phyloP scores from a whole-genome alignment of 37 sponge, comb jelly and placozoan species.

The Eunapius fragilis region DNA sequence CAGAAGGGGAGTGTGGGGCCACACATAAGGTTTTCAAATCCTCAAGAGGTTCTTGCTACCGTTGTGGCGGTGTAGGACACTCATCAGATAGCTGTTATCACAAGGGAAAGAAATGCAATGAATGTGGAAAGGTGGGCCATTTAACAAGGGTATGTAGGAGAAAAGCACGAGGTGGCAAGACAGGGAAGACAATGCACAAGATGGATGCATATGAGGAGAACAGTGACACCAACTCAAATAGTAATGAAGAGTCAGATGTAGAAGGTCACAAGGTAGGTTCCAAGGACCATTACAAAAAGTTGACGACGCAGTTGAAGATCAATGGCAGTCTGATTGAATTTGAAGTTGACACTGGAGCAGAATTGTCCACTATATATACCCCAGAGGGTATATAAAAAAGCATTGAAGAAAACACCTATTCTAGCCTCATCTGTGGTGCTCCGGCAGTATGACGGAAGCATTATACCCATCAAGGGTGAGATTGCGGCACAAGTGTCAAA shows the following conservation, averaged over 20 bases:
- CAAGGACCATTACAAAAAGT: neutral
- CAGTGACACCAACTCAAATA: too few relatives aligned
- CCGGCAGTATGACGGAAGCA: neutral
- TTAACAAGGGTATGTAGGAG: neutral
- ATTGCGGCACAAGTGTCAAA: conserved; percentile 5
- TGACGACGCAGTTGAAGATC: neutral
- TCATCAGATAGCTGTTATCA: neutral
- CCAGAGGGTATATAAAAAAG: too few relatives aligned
- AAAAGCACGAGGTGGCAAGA: neutral
- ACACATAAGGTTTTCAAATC: neutral
- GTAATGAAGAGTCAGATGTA: too few relatives aligned
- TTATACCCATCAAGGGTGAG: neutral
- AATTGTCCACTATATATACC: conserved; percentile 11
- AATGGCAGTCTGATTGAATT: neutral
- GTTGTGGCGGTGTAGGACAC: conserved; percentile 5
- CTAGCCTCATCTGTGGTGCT: neutral
- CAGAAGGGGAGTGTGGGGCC: neutral
- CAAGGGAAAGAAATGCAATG: neutral
- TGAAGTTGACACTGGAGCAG: conserved; percentile 21
- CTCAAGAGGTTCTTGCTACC: neutral
- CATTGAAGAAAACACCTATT: neutral
- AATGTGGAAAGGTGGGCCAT: neutral
- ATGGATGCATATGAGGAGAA: too few relatives aligned
- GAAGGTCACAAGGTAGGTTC: neutral
- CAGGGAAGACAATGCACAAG: neutral